Conservation (phyloP, 1,140 invertebrate species). For the Riptortus pedestris region DNA sequence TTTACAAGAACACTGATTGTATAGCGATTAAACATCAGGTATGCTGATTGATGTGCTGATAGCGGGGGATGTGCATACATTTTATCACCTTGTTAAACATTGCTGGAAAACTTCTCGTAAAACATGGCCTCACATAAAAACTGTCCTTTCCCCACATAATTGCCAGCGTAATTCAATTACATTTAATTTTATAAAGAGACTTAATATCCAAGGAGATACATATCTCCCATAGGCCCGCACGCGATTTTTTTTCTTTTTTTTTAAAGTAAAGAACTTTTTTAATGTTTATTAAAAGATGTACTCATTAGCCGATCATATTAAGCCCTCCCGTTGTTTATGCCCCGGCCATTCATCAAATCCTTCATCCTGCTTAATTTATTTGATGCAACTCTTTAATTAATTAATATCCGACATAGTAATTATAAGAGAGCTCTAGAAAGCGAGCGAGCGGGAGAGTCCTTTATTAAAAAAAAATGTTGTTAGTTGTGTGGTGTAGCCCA, state of each 20-base stretch:
- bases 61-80: no score
- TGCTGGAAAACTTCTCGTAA: no score
- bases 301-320: background rate
- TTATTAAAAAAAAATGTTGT: no score
- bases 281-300: constrained; percentile 9
- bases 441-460: no score
- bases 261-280: background rate
- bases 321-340: background rate
- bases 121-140: no score
- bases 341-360: constrained; percentile 3
- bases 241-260: constrained; percentile 1
- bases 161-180: constrained; percentile 2
- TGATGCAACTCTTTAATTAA: constrained; percentile 7
- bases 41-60: no score
- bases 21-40: no score
- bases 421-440: no score
- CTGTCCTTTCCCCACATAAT: no score
- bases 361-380: background rate
- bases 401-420: constrained; percentile 3
- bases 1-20: no score
- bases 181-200: constrained; percentile 6
- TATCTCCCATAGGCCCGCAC: background rate
- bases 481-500: no score
- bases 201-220: constrained; percentile 8
- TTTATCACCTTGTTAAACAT: no score